These are phyloP conservation scores for Coranthus polyacanthus DNA, from an alignment of 2,797 vertebrate genomes.

Conservation along the genomic window DNA sequence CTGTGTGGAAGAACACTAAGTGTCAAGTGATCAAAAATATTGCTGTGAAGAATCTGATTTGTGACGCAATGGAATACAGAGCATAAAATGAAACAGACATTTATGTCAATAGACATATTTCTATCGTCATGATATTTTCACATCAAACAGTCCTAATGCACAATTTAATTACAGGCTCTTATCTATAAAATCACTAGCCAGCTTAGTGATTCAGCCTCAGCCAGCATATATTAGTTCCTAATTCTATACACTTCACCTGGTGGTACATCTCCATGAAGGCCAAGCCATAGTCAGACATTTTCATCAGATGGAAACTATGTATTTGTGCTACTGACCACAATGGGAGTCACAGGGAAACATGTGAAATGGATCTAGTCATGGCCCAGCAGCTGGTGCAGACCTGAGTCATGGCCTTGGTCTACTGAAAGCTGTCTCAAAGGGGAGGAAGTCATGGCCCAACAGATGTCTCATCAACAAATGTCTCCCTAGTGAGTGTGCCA, in stretches of 20 bases:
- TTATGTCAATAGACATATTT: too few relatives aligned
- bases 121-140: too few relatives aligned
- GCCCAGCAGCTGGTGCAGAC: slow-evolving; percentile 67
- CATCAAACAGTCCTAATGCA: too few relatives aligned
- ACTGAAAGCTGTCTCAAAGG: slow-evolving; percentile 53
- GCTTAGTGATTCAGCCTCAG: too few relatives aligned
- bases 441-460: slow-evolving; percentile 52
- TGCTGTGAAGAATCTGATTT: too few relatives aligned
- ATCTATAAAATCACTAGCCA: too few relatives aligned
- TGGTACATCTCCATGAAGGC: slow-evolving; percentile 6
- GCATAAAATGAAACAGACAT: too few relatives aligned
- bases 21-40: too few relatives aligned
- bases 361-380: slow-evolving; percentile 56
- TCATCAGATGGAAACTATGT: slow-evolving; percentile 33
- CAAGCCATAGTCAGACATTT: slow-evolving; percentile 2
- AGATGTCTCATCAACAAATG: slow-evolving; percentile 68
- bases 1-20: too few relatives aligned
- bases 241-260: slow-evolving; percentile 7
- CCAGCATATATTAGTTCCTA: too few relatives aligned
- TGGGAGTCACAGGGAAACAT: slow-evolving; percentile 43
- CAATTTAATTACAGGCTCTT: too few relatives aligned
- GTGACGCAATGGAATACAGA: too few relatives aligned
- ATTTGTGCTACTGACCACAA: slow-evolving; percentile 20
- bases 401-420: slow-evolving; percentile 70
- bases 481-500: slow-evolving; percentile 46